Evolutionary conservation across 2,797 vertebrate species (phyloP).

Genomic region (Catharus ustulatus): DNA sequence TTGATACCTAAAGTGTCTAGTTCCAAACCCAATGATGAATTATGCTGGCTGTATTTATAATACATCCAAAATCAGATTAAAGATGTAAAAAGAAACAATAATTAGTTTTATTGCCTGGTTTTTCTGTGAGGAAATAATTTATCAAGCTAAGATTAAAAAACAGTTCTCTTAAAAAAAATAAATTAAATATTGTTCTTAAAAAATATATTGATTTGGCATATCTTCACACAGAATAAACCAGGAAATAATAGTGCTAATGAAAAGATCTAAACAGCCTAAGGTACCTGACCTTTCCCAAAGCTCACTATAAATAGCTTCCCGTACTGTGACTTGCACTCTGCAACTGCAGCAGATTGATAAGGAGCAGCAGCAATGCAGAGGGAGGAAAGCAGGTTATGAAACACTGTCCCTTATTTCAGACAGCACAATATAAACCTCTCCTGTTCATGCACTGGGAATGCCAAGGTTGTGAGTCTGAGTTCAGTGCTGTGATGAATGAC

Average conservation of each 20-base stretch:
- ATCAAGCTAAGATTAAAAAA: neutral
- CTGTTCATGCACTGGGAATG: neutral
- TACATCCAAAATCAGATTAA: neutral
- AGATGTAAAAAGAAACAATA: neutral
- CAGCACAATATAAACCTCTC: neutral
- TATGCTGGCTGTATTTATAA: neutral
- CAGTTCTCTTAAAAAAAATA: neutral
- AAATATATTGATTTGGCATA: neutral
- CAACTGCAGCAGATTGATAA: constrained; percentile 71
- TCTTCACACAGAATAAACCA: neutral
- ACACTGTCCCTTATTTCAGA: neutral
- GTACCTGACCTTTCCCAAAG: constrained; percentile 67
- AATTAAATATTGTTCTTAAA: neutral
- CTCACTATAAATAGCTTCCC: constrained; percentile 49
- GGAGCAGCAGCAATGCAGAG: constrained; percentile 6
- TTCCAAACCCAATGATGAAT: neutral
- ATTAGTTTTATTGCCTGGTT: neutral
- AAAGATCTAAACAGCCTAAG: constrained; percentile 48
- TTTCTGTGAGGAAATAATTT: neutral
- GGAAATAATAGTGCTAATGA: constrained; percentile 56
- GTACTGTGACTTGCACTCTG: neutral
- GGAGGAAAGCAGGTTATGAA: constrained; percentile 40
- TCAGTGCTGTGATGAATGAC: neutral
- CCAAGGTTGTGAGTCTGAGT: neutral
- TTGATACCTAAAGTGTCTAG: neutral